A percentile compares a stretch with the other conserved stretches of the same genome.
phyloP scores from a whole-genome alignment of 2,888 invertebrate genomes.

The Portevinia maculata region DNA sequence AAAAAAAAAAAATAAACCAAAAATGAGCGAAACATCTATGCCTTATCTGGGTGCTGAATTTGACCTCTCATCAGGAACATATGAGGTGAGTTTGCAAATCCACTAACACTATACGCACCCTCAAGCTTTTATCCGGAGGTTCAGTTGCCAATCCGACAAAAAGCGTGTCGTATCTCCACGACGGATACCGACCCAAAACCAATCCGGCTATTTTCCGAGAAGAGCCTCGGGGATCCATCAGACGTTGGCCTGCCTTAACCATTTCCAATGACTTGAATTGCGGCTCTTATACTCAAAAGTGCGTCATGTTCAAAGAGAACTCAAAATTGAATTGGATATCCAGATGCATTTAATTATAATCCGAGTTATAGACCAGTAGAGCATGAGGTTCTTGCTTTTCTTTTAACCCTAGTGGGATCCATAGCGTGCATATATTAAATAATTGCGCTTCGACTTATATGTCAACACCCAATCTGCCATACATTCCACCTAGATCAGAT shows the following conservation, averaged over 20 bases:
- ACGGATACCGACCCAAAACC: not conserved
- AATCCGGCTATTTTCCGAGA: too few relatives aligned
- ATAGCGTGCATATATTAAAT: conserved; percentile 54
- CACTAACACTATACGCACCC: not conserved
- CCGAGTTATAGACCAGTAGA: too few relatives aligned
- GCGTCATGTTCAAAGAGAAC: too few relatives aligned
- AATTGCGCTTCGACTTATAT: not conserved
- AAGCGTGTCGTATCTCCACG: not conserved
- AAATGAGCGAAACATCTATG: conserved; percentile 46
- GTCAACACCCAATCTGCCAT: not conserved
- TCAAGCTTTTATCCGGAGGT: not conserved
- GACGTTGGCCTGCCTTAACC: too few relatives aligned
- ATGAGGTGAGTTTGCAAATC: conserved; percentile 77
- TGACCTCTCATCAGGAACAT: conserved; percentile 79
- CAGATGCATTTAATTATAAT: too few relatives aligned
- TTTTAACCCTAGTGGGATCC: conserved; percentile 62
- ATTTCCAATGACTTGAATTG: too few relatives aligned
- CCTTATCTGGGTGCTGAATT: conserved; percentile 76
- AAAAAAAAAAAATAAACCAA: not conserved
- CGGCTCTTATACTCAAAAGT: too few relatives aligned
- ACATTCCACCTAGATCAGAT: too few relatives aligned
- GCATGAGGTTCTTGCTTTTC: not conserved
- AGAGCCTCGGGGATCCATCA: too few relatives aligned
- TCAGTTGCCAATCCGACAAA: not conserved
- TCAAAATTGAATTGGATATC: too few relatives aligned